These are phyloP conservation scores for Callorhinus ursinus DNA, from an alignment of 2,113 vertebrate genomes.

Conservation along the genomic window DNA sequence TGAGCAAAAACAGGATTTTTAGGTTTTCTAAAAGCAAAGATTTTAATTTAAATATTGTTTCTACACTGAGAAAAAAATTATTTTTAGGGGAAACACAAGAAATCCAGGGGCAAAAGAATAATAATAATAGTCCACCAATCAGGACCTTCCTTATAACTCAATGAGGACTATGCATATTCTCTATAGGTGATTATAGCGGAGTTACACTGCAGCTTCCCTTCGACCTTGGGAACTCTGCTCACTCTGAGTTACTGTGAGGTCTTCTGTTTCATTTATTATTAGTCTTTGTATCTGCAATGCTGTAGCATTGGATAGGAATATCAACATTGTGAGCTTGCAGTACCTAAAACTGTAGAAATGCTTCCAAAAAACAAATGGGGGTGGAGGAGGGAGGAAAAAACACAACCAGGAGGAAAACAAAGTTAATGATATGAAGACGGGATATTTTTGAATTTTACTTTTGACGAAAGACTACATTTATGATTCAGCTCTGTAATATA, in stretches of 20 bases:
- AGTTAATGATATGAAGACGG: constrained; percentile 47
- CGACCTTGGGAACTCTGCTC: constrained; percentile 84
- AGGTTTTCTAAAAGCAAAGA: constrained; percentile 35
- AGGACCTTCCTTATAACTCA: constrained; percentile 34
- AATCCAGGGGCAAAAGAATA: background rate
- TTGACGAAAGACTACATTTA: background rate
- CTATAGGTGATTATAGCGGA: constrained; percentile 27
- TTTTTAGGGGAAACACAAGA: constrained; percentile 37
- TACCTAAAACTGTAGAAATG: constrained; percentile 36
- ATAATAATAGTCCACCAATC: constrained; percentile 46
- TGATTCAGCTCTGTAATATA: background rate
- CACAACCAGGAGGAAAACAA: constrained; percentile 36
- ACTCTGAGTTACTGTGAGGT: constrained; percentile 63
- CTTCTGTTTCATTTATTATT: constrained; percentile 80
- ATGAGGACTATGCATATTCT: constrained; percentile 46
- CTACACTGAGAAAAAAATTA: constrained; percentile 36
- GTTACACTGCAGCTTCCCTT: constrained; percentile 78
- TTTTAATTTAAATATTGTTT: constrained; percentile 45
- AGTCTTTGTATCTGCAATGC: constrained; percentile 80
- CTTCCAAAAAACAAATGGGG: background rate
- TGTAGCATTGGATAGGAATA: constrained; percentile 71
- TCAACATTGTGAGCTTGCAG: constrained; percentile 37
- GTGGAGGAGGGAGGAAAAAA: background rate
- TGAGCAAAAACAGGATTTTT: background rate
- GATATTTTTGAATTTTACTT: constrained; percentile 22